These are phyloP conservation scores for Calameuta idolon DNA, from an alignment of 2,888 invertebrate species.

Conservation along the genomic window DNA sequence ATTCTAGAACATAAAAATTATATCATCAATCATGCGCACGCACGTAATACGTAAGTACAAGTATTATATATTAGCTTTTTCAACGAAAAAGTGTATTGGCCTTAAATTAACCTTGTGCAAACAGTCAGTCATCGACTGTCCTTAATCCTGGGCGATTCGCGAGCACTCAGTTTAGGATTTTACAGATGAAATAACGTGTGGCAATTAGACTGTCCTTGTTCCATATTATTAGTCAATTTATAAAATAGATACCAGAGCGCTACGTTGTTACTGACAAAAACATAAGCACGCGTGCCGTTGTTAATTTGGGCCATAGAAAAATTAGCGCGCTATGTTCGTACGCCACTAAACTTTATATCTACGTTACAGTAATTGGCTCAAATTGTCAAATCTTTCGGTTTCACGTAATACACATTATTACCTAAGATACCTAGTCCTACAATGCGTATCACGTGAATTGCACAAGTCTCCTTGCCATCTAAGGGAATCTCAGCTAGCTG, in stretches of 20 bases:
- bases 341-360: neutral
- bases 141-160: neutral
- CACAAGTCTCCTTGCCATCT: neutral
- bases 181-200: neutral
- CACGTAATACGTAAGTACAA: neutral
- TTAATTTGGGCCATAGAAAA: neutral
- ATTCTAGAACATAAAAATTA: neutral
- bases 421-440: neutral
- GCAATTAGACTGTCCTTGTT: neutral
- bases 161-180: neutral
- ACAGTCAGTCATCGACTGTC: neutral
- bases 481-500: conserved; percentile 11
- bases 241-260: neutral
- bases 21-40: neutral
- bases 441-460: neutral
- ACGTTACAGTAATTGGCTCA: neutral
- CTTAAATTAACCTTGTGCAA: neutral
- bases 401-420: neutral
- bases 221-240: neutral
- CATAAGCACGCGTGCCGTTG: neutral
- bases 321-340: neutral
- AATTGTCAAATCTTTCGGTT: neutral
- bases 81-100: neutral
- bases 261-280: neutral
- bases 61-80: neutral